These are phyloP conservation scores for Beroe ovata DNA, from an alignment of 37 sponge, comb jelly and placozoan genomes.

Conservation along the genomic window DNA sequence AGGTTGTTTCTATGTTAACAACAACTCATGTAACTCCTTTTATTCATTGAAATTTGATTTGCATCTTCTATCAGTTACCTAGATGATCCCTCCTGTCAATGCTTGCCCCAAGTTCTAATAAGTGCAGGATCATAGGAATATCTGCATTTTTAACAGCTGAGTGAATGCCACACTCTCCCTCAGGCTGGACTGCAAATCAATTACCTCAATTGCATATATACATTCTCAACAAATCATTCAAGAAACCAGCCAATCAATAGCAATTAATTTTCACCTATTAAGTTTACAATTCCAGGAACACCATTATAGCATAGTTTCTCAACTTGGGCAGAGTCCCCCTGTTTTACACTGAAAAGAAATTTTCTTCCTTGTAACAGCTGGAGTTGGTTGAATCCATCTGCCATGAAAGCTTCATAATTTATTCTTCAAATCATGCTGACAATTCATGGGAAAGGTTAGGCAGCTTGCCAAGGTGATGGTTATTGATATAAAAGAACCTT, in stretches of 20 bases:
- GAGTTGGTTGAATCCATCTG: slow-evolving; percentile 76
- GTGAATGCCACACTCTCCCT: slow-evolving; percentile 49
- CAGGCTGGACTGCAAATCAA: slow-evolving; percentile 16
- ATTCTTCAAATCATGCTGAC: not conserved
- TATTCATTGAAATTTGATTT: too few species aligned
- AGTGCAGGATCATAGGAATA: not conserved
- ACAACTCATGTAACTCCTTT: too few species aligned
- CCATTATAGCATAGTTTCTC: slow-evolving; percentile 72
- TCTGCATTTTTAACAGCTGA: slow-evolving; percentile 60
- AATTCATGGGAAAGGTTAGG: too few species aligned
- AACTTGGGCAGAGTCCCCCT: slow-evolving; percentile 77
- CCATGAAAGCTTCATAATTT: slow-evolving; percentile 72
- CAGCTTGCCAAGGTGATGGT: too few species aligned
- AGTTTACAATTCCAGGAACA: slow-evolving; percentile 25
- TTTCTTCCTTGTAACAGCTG: slow-evolving; percentile 91
- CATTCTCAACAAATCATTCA: too few species aligned
- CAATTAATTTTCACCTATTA: slow-evolving; percentile 36
- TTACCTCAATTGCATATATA: too few species aligned
- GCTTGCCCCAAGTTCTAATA: slow-evolving; percentile 40
- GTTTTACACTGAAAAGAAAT: slow-evolving; percentile 82
- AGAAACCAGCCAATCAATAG: not conserved
- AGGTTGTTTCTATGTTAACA: too few species aligned
- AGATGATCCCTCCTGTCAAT: slow-evolving; percentile 30
- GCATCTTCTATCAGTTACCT: slow-evolving; percentile 8
- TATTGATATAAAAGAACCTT: too few species aligned